Conservation (phyloP, 2,888 invertebrate genomes). For the Dioctria linearis region DNA sequence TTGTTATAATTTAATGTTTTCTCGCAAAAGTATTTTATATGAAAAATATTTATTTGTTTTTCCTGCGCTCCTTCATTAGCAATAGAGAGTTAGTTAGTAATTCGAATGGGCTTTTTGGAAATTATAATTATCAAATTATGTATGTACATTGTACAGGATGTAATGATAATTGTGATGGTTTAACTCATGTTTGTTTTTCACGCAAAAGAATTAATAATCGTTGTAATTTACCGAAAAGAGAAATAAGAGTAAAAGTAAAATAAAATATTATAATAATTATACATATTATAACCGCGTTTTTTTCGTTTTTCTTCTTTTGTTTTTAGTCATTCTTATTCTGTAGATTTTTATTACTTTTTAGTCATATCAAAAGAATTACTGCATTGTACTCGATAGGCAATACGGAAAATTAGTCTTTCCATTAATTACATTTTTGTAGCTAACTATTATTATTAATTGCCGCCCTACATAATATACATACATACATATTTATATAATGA, state of each 20-base stretch:
- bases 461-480: background rate
- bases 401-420: conserved; percentile 6
- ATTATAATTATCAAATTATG: background rate
- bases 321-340: conserved; percentile 21
- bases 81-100: background rate
- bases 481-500: background rate
- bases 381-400: conserved; percentile 19
- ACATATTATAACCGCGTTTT: conserved; percentile 4
- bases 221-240: conserved; percentile 6
- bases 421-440: conserved; percentile 9
- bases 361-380: conserved; percentile 35
- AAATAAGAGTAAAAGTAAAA: background rate
- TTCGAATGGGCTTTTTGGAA: background rate
- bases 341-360: conserved; percentile 31
- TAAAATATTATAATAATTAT: background rate
- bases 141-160: background rate
- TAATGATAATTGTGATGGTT: background rate
- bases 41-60: conserved; percentile 40
- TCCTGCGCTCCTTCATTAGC: background rate
- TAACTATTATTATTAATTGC: background rate
- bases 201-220: background rate
- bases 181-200: conserved; percentile 3
- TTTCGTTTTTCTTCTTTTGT: background rate
- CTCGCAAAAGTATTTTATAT: background rate
- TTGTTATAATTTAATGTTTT: background rate